Evolutionary conservation across 2,888 invertebrate genomes (phyloP), one percentile per base, ranked within the genome.

Genomic region (Mongoloraphidia duomilia): DNA sequence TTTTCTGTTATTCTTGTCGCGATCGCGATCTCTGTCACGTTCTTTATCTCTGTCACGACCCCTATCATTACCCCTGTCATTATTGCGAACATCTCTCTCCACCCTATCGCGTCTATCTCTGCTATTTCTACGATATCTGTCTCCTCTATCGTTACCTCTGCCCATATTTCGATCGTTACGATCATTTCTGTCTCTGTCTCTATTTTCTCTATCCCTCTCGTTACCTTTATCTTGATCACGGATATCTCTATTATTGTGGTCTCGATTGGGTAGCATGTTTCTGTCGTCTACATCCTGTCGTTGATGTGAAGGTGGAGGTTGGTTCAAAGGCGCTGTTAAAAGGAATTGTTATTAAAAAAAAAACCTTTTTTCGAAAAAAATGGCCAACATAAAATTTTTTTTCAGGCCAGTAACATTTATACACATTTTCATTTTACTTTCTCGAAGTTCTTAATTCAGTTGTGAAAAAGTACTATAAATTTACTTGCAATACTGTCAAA

Each of bases 11-110:
- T 54, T 41, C 54, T 49, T 38, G 54, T 57, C 42, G 51, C 47
- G 40, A 3, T 52, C 42, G 48, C 54, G 68, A 54, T 69, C 70
- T 62, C 72, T 65, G 56, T 56, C 56, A 9, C 56, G 54, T 36
- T 57, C 59, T n/a, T 43, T 35, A 37, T 50, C 50, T 60, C 57
- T 54, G 46, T 52, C 54, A 14, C 55, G 54, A 46, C 55, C 62
- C 46, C 61, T 36, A 56, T 63, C 58, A 54, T 65, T 38, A 47
- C 58, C 59, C 56, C 63, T 8, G 59, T 37, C 64, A 34, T 56
- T 55, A 40, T 61, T 58, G 12, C 59, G 58, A 46, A 59, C 58
- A 37, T 64, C 62, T 9, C 66, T 47, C 61, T 61, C 67, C 50
- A 62, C 66, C 54, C 68, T 65, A 51, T 66, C 58, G 9, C 57